These are phyloP conservation scores for Drosophila triauraria DNA, from an alignment of 1,140 invertebrate genomes.

Conservation along the genomic window DNA sequence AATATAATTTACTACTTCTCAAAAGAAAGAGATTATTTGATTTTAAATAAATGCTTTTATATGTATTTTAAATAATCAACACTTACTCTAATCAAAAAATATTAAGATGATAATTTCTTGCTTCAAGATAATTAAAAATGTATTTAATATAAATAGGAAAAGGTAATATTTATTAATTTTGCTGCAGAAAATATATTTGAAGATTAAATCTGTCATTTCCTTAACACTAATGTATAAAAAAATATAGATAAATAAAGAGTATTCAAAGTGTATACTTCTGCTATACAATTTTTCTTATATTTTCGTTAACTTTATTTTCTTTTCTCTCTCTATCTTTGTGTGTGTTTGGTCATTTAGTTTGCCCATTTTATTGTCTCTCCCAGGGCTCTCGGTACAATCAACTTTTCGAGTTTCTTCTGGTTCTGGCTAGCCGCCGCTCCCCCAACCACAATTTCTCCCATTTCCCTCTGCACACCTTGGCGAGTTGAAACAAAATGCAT, in stretches of 20 bases:
- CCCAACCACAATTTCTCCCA: conserved; percentile 6
- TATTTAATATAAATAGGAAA: background rate
- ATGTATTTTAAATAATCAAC: too few species aligned
- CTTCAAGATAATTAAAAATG: too few species aligned
- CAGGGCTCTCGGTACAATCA: conserved; percentile 42
- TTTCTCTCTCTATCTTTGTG: background rate
- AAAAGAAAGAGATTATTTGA: too few species aligned
- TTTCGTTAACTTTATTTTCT: conserved; percentile 5
- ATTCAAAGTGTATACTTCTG: background rate
- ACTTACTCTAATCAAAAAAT: too few species aligned
- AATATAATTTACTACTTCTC: too few species aligned
- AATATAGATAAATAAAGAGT: background rate
- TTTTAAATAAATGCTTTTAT: too few species aligned
- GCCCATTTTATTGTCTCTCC: conserved; percentile 70
- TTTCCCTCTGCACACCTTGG: conserved; percentile 8
- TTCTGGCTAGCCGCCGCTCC: background rate
- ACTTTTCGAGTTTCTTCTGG: conserved; percentile 9
- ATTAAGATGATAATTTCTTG: too few species aligned
- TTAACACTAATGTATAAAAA: too few species aligned
- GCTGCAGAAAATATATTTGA: too few species aligned
- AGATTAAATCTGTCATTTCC: background rate
- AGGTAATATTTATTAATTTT: too few species aligned
- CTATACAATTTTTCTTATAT: background rate
- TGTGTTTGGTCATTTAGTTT: conserved; percentile 62
- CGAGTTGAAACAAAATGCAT: conserved; percentile 50